Percentiles rank a stretch among this genome's conserved stretches.
These are phyloP conservation scores for Sciurus niger DNA, from an alignment of 2,113 vertebrate genomes.

Conservation along the genomic window DNA sequence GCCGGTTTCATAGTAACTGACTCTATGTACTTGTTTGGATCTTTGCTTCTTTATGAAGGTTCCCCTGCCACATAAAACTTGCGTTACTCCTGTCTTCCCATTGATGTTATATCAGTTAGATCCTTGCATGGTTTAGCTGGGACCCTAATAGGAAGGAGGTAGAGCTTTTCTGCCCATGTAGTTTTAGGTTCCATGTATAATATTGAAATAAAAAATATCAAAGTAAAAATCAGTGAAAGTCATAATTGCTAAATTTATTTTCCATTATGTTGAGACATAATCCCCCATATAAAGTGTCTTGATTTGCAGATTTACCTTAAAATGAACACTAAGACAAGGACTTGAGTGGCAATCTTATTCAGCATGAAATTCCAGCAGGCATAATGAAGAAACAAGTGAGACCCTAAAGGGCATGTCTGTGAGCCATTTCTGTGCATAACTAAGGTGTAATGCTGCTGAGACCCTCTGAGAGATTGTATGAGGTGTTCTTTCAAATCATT, in stretches of 20 bases:
- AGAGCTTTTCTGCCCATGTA: neutral
- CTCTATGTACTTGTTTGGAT: neutral
- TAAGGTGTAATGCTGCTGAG: neutral
- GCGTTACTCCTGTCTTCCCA: neutral
- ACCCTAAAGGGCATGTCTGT: neutral
- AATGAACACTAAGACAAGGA: neutral
- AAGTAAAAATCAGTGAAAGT: neutral
- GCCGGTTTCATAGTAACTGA: neutral
- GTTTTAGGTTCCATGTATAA: slow-evolving; percentile 25
- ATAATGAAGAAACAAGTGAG: neutral
- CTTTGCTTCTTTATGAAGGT: neutral
- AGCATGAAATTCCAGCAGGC: neutral
- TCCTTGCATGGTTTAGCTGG: neutral
- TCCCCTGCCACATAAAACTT: neutral
- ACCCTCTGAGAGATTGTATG: neutral
- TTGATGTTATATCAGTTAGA: neutral
- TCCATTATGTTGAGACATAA: neutral
- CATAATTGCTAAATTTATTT: neutral
- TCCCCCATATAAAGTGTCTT: neutral
- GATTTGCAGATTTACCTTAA: neutral
- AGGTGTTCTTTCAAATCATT: neutral
- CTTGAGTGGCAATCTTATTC: neutral
- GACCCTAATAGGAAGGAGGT: neutral
- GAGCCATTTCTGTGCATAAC: neutral
- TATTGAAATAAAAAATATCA: neutral